A percentile compares a stretch with the other conserved stretches of the same genome.
Conservation (phyloP, 2,888 invertebrate genomes). For the Flexamia atlantica region DNA sequence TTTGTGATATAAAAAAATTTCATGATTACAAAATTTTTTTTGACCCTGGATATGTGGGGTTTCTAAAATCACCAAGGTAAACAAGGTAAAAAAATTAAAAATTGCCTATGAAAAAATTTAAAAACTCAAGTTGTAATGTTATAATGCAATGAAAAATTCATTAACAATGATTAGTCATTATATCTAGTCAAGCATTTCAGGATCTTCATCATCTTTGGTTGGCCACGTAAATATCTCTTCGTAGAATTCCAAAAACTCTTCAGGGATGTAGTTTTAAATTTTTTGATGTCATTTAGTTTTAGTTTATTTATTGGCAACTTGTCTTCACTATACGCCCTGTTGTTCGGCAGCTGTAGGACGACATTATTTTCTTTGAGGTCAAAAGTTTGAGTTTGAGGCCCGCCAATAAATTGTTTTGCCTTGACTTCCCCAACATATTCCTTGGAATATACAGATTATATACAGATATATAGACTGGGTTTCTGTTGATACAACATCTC, state of each 20-base stretch:
- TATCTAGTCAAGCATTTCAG: not conserved
- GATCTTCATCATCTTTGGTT: slow-evolving; percentile 25
- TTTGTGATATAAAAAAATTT: not conserved
- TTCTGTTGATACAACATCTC: slow-evolving; percentile 46
- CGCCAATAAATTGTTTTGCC: slow-evolving; percentile 31
- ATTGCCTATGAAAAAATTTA: not conserved
- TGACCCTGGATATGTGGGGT: slow-evolving; percentile 29
- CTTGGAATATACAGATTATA: slow-evolving; percentile 42
- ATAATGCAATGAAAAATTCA: not conserved
- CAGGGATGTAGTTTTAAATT: slow-evolving; percentile 53
- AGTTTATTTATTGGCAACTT: slow-evolving; percentile 42
- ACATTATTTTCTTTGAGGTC: slow-evolving; percentile 12
- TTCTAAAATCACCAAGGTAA: slow-evolving; percentile 12
- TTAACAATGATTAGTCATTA: not conserved
- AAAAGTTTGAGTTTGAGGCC: slow-evolving; percentile 52
- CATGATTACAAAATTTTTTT: slow-evolving; percentile 7
- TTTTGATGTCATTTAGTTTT: slow-evolving; percentile 54
- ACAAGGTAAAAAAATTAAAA: not conserved
- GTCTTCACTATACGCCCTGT: slow-evolving; percentile 7
- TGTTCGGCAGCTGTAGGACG: slow-evolving; percentile 1
- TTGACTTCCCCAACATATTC: slow-evolving; percentile 39
- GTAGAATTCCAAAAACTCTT: slow-evolving; percentile 41
- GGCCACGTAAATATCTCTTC: slow-evolving; percentile 41
- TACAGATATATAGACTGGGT: slow-evolving; percentile 30
- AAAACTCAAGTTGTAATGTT: no score